Base-by-base conservation (phyloP, 2,888 invertebrate species). In the Pristionchus arcanus region DNA sequence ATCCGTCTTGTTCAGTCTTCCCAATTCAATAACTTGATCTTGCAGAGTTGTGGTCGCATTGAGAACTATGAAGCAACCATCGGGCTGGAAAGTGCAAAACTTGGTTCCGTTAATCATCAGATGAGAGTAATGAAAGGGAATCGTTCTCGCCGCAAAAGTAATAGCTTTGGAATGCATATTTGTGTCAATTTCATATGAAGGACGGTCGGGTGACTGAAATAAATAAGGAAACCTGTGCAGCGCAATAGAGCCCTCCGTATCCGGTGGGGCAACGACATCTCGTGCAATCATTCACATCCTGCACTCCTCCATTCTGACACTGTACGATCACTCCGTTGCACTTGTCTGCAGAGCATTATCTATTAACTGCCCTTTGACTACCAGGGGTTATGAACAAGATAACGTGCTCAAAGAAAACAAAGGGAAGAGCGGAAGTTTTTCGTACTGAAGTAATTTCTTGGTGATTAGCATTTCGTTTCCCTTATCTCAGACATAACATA, bases 231-330 rank as follows among this genome's bases (percentile, higher is more conserved):
- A 87, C 87, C 66, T 25, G 87, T 9, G 87, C 87, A 2, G 49
- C 68, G 49, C 87, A 87, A 68, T 87, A 87, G 4, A 87, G 68
- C 13, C 87, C 87, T 16, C 87, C 87, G 49, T 87, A 87, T 16
- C 87, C 87, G 5, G 87, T 87, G 1, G 87, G 87, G n/a, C 87
- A 87, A 0, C 66, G n/a, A 42, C 87, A 87, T 42, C 87, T 66
- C 42, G 87, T 87, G 68, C 87, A 87, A n/a, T 87, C 87, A 42
- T 68, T 66, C 42, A 87, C 87, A 68, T 87, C 87, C 28, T 87
- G 87, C 28, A 87, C 68, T 68, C 87, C 87, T 42, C 87, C 87
- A 49, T 87, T 87, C 87, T 87, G 87, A 68, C 87, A 87, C 19
- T 87, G 87, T 28, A 87, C 87, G 7, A 68, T 42, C 37, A 87